Conservation (phyloP, 2,888 invertebrate genomes). For the Lissocephala sabroskyi region DNA sequence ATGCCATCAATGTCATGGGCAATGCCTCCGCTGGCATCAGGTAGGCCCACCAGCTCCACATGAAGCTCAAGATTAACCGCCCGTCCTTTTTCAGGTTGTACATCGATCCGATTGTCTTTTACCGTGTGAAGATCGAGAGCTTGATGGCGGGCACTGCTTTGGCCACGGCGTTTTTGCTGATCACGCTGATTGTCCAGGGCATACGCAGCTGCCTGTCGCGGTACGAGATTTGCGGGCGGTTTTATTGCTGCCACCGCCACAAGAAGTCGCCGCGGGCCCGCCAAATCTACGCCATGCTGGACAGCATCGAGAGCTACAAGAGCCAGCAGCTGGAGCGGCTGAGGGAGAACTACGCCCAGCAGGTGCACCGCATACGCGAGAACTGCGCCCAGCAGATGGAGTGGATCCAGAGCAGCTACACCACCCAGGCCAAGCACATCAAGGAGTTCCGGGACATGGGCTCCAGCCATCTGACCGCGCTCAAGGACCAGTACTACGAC, state of each 20-base stretch:
- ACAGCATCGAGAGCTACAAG: constrained; percentile 92
- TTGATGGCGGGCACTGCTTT: constrained; percentile 86
- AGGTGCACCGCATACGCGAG: constrained; percentile 92
- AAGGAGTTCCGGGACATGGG: constrained; percentile 94
- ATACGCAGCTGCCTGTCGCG: constrained; percentile 74
- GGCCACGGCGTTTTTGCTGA: constrained; percentile 83
- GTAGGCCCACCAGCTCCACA: constrained; percentile 34
- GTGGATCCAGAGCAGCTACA: constrained; percentile 93
- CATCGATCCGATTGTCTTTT: constrained; percentile 89
- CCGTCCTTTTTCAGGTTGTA: constrained; percentile 75
- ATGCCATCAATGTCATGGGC: constrained; percentile 87
- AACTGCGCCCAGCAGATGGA: constrained; percentile 96
- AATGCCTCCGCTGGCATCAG: constrained; percentile 83
- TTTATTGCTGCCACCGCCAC: constrained; percentile 81
- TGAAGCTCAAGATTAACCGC: background rate
- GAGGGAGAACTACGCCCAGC: constrained; percentile 92
- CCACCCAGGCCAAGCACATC: constrained; percentile 87
- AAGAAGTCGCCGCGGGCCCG: constrained; percentile 84
- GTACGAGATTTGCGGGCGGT: constrained; percentile 77
- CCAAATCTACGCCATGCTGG: constrained; percentile 89
- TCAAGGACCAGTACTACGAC: constrained; percentile 93
- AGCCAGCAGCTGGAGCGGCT: constrained; percentile 89
- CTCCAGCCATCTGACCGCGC: constrained; percentile 86
- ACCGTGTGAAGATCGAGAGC: constrained; percentile 87
- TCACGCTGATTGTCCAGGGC: constrained; percentile 86